These are phyloP conservation scores for Plectrocnemia conspersa DNA, from an alignment of 1,140 invertebrate genomes.

Conservation along the genomic window DNA sequence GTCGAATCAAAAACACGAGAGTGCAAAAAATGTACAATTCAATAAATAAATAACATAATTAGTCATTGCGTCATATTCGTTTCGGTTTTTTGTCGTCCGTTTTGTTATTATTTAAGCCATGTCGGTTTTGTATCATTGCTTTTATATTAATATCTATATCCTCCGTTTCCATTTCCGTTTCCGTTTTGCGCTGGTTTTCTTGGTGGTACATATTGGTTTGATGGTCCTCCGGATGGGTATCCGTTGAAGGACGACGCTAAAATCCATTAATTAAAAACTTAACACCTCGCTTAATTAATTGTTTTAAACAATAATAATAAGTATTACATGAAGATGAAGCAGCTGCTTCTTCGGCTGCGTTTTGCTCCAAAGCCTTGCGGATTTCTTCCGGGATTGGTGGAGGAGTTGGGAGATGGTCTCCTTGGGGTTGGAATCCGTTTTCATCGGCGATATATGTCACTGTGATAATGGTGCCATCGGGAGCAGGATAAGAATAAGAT, in stretches of 20 bases:
- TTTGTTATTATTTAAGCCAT: no score
- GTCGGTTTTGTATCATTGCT: no score
- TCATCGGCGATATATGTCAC: constrained; percentile 69
- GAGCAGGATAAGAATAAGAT: constrained; percentile 67
- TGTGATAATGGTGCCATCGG: constrained; percentile 63
- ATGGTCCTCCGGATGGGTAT: constrained; percentile 24
- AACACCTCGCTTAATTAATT: no score
- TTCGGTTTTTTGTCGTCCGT: no score
- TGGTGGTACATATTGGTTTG: constrained; percentile 29
- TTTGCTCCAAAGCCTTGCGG: constrained; percentile 39
- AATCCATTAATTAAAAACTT: no score
- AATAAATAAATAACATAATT: no score
- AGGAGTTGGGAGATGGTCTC: constrained; percentile 47
- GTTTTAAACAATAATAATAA: no score
- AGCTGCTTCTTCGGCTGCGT: constrained; percentile 41
- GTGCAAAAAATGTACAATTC: no score
- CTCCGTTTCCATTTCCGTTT: constrained; percentile 26
- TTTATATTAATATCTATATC: constrained; percentile 31
- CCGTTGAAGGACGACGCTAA: no score
- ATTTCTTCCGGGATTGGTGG: constrained; percentile 52
- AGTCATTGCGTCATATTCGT: no score
- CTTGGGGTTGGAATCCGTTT: constrained; percentile 58
- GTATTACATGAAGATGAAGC: no score
- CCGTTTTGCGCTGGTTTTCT: constrained; percentile 14
- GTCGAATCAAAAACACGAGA: no score